Evolutionary conservation across 2,888 invertebrate species (phyloP).

Genomic region (Apocheima hispidaria): DNA sequence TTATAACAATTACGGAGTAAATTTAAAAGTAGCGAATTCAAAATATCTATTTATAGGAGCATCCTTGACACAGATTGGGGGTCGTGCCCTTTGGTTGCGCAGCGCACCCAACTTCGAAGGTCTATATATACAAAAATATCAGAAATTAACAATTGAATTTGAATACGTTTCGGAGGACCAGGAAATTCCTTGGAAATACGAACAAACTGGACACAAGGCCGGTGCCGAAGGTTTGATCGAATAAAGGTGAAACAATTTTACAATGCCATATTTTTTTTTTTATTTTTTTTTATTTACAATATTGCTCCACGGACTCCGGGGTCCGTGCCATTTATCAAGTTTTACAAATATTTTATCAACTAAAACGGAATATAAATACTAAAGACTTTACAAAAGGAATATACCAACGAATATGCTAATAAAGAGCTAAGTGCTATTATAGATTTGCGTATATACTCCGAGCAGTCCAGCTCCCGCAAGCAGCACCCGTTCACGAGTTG

Average conservation of each 20-base stretch:
- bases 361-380: too few species aligned
- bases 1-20: conserved; percentile 8
- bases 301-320: too few species aligned
- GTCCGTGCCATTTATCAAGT: too few species aligned
- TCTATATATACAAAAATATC: conserved; percentile 49
- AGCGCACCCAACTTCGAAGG: conserved; percentile 59
- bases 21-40: conserved; percentile 46
- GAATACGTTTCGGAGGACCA: conserved; percentile 15
- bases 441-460: too few species aligned
- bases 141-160: conserved; percentile 23
- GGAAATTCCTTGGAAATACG: conserved; percentile 32
- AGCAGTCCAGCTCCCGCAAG: too few species aligned
- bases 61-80: conserved; percentile 77
- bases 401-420: too few species aligned
- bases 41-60: conserved; percentile 63
- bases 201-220: conserved; percentile 36
- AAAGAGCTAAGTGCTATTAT: too few species aligned
- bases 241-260: conserved; percentile 21
- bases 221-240: conserved; percentile 22
- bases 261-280: conserved; percentile 13
- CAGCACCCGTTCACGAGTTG: too few species aligned
- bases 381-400: too few species aligned
- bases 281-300: too few species aligned
- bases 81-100: conserved; percentile 71
- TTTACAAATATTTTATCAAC: too few species aligned